These are phyloP conservation scores for Papilio polyxenes DNA, from an alignment of 1,140 invertebrate species.

Conservation along the genomic window DNA sequence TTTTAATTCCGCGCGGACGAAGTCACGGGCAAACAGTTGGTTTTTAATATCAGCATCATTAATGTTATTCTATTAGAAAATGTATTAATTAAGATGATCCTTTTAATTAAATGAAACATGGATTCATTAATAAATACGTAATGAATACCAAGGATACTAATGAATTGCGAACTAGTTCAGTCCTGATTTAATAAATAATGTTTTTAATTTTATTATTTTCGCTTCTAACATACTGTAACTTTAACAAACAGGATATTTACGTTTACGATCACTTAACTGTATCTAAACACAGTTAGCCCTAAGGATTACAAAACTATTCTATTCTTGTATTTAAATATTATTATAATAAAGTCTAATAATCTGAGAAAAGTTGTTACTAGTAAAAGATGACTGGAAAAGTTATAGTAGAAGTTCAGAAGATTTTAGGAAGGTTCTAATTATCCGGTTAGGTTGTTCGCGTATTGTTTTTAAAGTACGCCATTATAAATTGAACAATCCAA, in stretches of 20 bases:
- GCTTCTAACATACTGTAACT: too few species aligned
- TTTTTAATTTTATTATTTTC: too few species aligned
- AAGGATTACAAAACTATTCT: too few species aligned
- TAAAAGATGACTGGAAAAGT: background rate
- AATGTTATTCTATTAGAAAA: background rate
- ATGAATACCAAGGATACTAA: background rate
- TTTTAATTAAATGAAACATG: slow-evolving; percentile 4
- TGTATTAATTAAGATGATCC: background rate
- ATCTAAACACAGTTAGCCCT: too few species aligned
- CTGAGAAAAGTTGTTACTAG: too few species aligned
- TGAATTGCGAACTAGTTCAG: background rate
- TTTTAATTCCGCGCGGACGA: too few species aligned
- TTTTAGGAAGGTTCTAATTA: background rate
- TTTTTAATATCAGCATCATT: background rate
- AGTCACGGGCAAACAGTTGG: too few species aligned
- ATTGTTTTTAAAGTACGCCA: background rate
- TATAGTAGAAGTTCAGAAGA: background rate
- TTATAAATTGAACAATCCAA: background rate
- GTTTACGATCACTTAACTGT: too few species aligned
- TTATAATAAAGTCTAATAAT: too few species aligned
- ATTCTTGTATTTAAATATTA: too few species aligned
- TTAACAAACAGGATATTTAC: too few species aligned
- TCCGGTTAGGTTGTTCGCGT: background rate
- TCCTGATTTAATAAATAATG: too few species aligned
- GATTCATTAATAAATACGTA: background rate